These are phyloP conservation scores for Oenanthe oenanthe DNA, from an alignment of 2,113 vertebrate species.

Conservation along the genomic window DNA sequence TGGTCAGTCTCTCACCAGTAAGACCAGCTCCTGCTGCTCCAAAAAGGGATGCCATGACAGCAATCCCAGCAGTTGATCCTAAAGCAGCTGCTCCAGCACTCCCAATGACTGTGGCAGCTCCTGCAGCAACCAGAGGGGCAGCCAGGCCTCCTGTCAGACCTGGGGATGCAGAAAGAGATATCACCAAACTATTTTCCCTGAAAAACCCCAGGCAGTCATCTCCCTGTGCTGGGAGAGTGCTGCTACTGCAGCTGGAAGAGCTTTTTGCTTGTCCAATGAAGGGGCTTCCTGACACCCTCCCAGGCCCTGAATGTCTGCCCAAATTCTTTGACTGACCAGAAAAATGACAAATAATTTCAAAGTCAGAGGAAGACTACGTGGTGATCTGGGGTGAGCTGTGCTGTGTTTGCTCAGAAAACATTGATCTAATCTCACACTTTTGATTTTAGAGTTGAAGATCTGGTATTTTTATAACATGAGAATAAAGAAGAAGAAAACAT, in stretches of 20 bases:
- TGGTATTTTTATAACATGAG: not conserved
- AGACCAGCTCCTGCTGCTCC: constrained; percentile 94
- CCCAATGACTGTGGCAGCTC: constrained; percentile 87
- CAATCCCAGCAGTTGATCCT: constrained; percentile 90
- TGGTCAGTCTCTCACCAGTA: constrained; percentile 77
- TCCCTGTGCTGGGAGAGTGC: not conserved
- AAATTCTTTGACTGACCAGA: not conserved
- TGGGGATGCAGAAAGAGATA: constrained; percentile 42
- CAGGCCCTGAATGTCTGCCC: not conserved
- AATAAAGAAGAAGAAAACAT: not conserved
- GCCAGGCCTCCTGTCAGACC: constrained; percentile 95
- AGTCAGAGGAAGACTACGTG: not conserved
- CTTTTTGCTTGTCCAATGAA: not conserved
- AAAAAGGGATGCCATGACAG: constrained; percentile 93
- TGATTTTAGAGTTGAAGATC: not conserved
- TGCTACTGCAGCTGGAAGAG: not conserved
- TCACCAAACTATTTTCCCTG: not conserved
- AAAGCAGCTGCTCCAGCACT: constrained; percentile 91
- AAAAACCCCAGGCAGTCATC: not conserved
- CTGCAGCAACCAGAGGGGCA: constrained; percentile 90
- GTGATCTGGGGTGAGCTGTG: not conserved
- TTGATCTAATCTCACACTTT: not conserved
- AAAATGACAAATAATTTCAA: not conserved
- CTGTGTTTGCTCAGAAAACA: not conserved
- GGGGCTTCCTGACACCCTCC: not conserved